Percentiles rank a stretch among this genome's conserved stretches.
Conservation (phyloP, 2,888 invertebrate genomes). For the Dicroscelio sp. region DNA sequence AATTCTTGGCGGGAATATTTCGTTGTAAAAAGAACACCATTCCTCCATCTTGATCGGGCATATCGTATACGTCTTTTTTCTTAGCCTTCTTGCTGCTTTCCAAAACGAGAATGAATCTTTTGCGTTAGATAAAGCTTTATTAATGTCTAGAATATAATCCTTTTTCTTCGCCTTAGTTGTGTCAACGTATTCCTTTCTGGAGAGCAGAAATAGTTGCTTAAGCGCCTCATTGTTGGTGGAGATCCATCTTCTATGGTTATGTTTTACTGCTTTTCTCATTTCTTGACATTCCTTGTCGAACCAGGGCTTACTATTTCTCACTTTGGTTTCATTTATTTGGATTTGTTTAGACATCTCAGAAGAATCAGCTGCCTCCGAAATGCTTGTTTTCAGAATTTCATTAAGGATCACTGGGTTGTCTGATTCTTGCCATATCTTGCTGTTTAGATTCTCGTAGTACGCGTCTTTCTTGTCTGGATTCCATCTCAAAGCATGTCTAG, state of each 20-base stretch:
- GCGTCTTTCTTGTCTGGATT: neutral
- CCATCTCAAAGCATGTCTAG: neutral
- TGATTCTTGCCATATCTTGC: too few species aligned
- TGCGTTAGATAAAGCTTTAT: too few species aligned
- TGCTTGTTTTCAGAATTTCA: neutral
- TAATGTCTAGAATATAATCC: too few species aligned
- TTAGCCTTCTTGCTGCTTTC: neutral
- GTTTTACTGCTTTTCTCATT: neutral
- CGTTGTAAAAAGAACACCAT: neutral
- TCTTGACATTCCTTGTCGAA: neutral
- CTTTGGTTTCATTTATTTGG: neutral
- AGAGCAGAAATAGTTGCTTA: neutral
- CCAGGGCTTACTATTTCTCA: neutral
- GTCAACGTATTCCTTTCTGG: conserved; percentile 9
- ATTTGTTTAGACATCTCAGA: neutral
- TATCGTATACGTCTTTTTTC: neutral
- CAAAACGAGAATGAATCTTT: too few species aligned
- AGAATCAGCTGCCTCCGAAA: neutral
- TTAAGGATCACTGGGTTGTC: too few species aligned
- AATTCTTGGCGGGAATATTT: neutral
- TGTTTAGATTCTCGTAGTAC: too few species aligned
- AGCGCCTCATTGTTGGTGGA: too few species aligned
- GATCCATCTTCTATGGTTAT: neutral
- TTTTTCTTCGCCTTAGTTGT: conserved; percentile 22
- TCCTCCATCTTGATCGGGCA: neutral